Conservation (phyloP, 2,888 invertebrate genomes). For the Baronia brevicornis region DNA sequence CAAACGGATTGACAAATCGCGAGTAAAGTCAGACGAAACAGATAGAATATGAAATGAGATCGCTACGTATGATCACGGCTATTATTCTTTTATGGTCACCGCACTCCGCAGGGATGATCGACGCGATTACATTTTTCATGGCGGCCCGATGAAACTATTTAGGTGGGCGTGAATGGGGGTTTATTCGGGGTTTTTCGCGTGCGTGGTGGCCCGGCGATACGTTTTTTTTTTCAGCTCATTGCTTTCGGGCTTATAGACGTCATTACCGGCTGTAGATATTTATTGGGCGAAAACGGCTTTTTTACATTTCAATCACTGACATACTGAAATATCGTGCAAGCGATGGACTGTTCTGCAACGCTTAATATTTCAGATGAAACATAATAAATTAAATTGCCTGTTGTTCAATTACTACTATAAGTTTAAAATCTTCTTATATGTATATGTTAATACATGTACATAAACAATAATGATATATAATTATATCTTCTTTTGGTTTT, state of each 20-base stretch:
- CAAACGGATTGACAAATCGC: slow-evolving; percentile 30
- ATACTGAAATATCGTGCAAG: slow-evolving; percentile 17
- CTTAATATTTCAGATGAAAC: too few species aligned
- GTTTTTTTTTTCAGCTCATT: slow-evolving; percentile 59
- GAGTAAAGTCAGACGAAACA: slow-evolving; percentile 40
- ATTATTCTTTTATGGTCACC: slow-evolving; percentile 38
- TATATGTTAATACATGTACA: too few species aligned
- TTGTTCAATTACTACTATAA: too few species aligned
- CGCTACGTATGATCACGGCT: slow-evolving; percentile 32
- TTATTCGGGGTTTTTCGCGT: slow-evolving; percentile 30
- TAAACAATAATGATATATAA: too few species aligned
- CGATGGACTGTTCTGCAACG: too few species aligned
- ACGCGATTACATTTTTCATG: slow-evolving; percentile 52
- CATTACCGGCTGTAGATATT: slow-evolving; percentile 62
- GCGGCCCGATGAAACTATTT: slow-evolving; percentile 42
- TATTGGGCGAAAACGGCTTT: slow-evolving; percentile 46
- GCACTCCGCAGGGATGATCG: slow-evolving; percentile 36
- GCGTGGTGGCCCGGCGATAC: slow-evolving; percentile 40
- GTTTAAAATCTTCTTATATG: too few species aligned
- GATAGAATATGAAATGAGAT: slow-evolving; percentile 39
- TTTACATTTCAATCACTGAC: slow-evolving; percentile 58
- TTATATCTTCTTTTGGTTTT: too few species aligned
- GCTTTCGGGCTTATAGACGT: slow-evolving; percentile 57
- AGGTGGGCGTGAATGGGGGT: slow-evolving; percentile 24
- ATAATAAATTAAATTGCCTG: too few species aligned